Evolutionary conservation across 2,113 vertebrate species (phyloP).

Genomic region (Leucopternis melanops): DNA sequence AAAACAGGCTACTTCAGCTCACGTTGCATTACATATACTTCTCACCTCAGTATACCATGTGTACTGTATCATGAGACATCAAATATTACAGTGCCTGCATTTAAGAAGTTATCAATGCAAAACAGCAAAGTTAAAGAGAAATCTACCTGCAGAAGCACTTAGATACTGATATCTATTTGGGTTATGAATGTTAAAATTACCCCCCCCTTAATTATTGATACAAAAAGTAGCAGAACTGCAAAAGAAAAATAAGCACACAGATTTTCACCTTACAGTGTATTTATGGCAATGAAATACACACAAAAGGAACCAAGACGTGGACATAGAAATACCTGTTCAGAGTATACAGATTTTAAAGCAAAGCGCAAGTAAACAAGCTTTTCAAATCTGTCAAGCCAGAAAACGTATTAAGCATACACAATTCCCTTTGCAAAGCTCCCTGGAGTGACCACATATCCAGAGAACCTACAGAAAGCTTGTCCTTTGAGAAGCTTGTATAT

Average conservation of each 20-base stretch:
- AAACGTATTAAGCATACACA: background rate
- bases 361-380: background rate
- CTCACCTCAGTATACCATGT: background rate
- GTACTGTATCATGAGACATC: background rate
- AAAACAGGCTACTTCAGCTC: background rate
- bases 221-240: background rate
- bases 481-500: accelerated
- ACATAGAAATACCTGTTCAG: background rate
- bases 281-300: background rate
- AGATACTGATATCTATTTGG: background rate
- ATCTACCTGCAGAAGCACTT: background rate
- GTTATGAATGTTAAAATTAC: background rate
- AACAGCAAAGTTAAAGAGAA: background rate
- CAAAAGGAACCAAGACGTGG: background rate
- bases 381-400: background rate
- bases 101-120: background rate
- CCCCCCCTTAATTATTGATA: background rate
- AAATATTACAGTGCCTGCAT: background rate
- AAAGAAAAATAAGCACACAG: background rate
- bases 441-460: background rate
- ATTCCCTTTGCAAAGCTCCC: background rate
- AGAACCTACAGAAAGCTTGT: background rate
- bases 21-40: too few species aligned
- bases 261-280: background rate
- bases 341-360: background rate